Evolutionary conservation across 2,113 vertebrate genomes (phyloP).

Genomic region (Martes martes): DNA sequence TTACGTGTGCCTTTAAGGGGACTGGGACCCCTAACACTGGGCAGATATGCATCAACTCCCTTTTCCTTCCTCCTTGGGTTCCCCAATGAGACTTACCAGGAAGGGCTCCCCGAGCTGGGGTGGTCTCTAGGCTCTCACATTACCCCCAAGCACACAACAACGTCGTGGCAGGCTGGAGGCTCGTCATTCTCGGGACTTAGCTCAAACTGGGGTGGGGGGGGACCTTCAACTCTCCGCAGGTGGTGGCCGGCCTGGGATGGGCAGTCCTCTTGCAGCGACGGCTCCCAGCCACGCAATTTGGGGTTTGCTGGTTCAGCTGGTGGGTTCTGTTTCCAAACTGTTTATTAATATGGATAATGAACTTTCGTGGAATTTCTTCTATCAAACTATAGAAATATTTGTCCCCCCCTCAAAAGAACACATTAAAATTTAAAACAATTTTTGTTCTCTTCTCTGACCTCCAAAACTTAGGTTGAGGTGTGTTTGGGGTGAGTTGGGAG

Average conservation of each 20-base stretch:
- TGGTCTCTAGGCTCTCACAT: rapidly evolving
- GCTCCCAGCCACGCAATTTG: background rate
- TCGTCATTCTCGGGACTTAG: background rate
- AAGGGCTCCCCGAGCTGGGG: background rate
- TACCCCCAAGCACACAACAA: rapidly evolving
- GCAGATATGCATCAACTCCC: background rate
- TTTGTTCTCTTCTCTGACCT: background rate
- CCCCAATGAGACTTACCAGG: background rate
- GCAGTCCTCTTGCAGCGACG: background rate
- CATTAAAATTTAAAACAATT: background rate
- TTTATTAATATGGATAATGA: background rate
- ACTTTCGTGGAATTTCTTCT: background rate
- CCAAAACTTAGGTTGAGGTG: background rate
- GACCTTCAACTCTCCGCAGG: rapidly evolving
- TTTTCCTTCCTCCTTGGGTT: background rate
- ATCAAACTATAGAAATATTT: background rate
- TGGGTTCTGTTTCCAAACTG: background rate
- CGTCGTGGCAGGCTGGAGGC: background rate
- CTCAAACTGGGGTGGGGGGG: rapidly evolving
- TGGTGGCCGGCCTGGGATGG: background rate
- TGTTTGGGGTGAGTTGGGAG: background rate
- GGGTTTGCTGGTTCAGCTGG: background rate
- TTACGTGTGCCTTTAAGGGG: background rate
- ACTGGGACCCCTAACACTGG: background rate
- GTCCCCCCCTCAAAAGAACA: rapidly evolving